Percentiles rank a stretch among this genome's conserved stretches.
Conservation (phyloP, 1,140 invertebrate genomes). For the Bathynomus jamesi region DNA sequence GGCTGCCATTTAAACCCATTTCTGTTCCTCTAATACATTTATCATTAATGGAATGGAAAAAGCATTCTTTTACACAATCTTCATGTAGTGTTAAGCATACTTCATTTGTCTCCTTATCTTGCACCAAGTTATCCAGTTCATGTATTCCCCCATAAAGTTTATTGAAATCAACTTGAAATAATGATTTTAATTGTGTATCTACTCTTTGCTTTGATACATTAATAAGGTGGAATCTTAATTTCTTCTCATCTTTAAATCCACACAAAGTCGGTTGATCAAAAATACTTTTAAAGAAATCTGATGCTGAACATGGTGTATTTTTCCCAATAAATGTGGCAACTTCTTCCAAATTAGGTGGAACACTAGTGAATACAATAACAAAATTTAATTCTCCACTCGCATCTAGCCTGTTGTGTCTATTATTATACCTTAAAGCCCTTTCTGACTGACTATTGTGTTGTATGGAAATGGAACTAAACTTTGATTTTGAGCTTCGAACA, state of each 20-base stretch:
- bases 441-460: not conserved
- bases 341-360: not conserved
- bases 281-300: not conserved
- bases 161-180: not conserved
- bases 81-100: not conserved
- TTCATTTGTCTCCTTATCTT: not conserved
- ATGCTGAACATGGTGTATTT: not conserved
- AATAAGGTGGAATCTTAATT: not conserved
- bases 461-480: too few species aligned
- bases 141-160: not conserved
- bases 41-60: not conserved
- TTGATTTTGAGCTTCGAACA: not conserved
- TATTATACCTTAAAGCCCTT: too few species aligned
- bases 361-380: not conserved
- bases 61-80: not conserved
- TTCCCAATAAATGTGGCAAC: not conserved
- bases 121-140: not conserved
- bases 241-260: not conserved
- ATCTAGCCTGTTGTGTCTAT: not conserved
- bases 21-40: not conserved
- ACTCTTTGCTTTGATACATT: not conserved
- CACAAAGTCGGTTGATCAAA: not conserved
- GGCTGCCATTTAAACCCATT: not conserved
- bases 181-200: not conserved
- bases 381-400: not conserved